Conservation (phyloP, 2,113 vertebrate genomes). For the Lampris megalopsis region DNA sequence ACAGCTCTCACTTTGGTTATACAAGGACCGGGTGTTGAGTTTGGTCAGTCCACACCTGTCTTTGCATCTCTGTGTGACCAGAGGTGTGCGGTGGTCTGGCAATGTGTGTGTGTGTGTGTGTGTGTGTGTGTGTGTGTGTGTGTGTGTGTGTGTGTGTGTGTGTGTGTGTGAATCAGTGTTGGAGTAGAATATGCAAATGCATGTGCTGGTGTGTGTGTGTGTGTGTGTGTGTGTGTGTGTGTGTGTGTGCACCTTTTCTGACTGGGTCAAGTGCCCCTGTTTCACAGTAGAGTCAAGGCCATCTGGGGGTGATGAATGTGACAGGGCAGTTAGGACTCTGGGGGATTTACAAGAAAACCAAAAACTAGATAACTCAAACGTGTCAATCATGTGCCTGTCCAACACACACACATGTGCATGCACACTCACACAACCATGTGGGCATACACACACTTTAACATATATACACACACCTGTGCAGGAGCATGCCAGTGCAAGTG, state of each 20-base stretch:
- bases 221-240: neutral
- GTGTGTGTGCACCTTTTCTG: neutral
- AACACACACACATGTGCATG: neutral
- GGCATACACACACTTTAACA: constrained; percentile 2
- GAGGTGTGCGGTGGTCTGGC: too few species aligned
- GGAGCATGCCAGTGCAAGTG: too few species aligned
- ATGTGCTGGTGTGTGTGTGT: neutral
- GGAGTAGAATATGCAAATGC: neutral
- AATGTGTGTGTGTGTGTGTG: too few species aligned
- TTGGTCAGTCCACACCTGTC: too few species aligned
- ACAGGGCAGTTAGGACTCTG: constrained; percentile 1
- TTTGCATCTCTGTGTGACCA: too few species aligned
- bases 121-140: too few species aligned
- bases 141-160: too few species aligned
- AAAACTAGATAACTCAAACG: neutral
- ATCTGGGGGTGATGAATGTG: constrained; percentile 1
- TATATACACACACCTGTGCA: neutral
- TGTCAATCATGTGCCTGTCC: neutral
- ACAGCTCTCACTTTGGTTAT: too few species aligned
- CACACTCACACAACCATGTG: constrained; percentile 14
- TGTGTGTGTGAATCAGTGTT: too few species aligned
- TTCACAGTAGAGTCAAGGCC: neutral
- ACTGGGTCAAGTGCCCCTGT: neutral
- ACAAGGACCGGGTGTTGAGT: too few species aligned
- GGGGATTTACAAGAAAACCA: neutral